Conservation (phyloP, 2,888 invertebrate genomes). For the Choristoneura rosaceana region DNA sequence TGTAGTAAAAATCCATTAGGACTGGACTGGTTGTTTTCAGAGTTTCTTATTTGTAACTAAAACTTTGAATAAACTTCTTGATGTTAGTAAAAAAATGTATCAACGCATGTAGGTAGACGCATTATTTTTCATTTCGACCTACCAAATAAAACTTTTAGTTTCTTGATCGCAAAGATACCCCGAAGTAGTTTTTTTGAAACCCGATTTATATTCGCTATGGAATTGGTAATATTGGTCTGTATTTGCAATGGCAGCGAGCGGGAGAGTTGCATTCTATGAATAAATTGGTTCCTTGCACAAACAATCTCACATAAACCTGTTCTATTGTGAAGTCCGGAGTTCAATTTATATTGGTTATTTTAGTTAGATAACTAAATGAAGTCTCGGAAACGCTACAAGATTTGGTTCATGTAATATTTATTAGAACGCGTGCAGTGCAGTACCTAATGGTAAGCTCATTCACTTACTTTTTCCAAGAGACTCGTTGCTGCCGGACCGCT, state of each 20-base stretch:
- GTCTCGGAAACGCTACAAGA: neutral
- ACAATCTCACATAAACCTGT: slow-evolving; percentile 1
- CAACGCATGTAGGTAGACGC: neutral
- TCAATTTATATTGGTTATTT: neutral
- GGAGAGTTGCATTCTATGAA: slow-evolving; percentile 23
- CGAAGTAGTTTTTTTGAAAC: neutral
- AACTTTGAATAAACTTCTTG: neutral
- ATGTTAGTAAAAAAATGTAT: no score
- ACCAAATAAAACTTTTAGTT: neutral
- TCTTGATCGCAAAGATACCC: neutral
- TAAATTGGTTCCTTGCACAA: slow-evolving; percentile 15
- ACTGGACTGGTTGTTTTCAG: neutral
- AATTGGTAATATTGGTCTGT: slow-evolving; percentile 26
- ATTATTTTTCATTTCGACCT: neutral
- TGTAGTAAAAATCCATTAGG: slow-evolving; percentile 3
- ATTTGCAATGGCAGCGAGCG: slow-evolving; percentile 25
- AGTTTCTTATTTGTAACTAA: neutral
- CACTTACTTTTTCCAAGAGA: slow-evolving; percentile 7
- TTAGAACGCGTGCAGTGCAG: neutral
- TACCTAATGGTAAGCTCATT: slow-evolving; percentile 2
- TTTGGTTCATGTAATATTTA: neutral
- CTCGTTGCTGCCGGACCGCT: slow-evolving; percentile 1
- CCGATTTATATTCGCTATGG: slow-evolving; percentile 15
- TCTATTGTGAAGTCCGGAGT: neutral
- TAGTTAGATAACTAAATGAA: neutral